Evolutionary conservation across 2,113 vertebrate genomes (phyloP).

Genomic region (Alexandromys fortis): DNA sequence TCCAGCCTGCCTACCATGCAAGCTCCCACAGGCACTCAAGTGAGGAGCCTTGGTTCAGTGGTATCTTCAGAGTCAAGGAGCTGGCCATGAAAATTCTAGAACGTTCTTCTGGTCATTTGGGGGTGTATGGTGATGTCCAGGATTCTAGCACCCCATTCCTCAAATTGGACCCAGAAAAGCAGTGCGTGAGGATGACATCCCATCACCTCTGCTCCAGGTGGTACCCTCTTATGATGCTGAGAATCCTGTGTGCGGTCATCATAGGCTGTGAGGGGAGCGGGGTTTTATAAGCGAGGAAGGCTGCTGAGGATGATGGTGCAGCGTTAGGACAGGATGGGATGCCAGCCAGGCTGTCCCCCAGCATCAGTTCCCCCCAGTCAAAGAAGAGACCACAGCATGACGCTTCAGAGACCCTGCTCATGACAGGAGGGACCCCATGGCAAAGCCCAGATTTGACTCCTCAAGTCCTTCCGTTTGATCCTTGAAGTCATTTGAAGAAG

Average conservation of each 20-base stretch:
- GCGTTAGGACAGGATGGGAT: not conserved
- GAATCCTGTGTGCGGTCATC: no score
- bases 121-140: not conserved
- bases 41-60: not conserved
- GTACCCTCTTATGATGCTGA: not conserved
- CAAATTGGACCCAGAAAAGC: not conserved
- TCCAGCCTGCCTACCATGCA: not conserved
- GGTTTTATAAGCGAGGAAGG: not conserved
- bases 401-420: not conserved
- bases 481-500: not conserved
- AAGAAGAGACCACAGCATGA: fast-evolving
- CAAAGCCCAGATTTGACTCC: not conserved
- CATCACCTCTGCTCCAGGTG: fast-evolving
- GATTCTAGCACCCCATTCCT: not conserved
- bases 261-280: fast-evolving
- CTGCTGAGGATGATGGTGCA: not conserved
- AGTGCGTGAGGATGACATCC: fast-evolving
- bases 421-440: not conserved
- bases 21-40: not conserved
- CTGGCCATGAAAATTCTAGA: not conserved
- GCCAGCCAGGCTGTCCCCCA: fast-evolving
- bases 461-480: not conserved
- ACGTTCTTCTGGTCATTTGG: not conserved
- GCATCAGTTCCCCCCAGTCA: fast-evolving
- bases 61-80: not conserved